Evolutionary conservation across 2,888 invertebrate genomes (phyloP).

Genomic region (Leptinotarsa rubiginosa): DNA sequence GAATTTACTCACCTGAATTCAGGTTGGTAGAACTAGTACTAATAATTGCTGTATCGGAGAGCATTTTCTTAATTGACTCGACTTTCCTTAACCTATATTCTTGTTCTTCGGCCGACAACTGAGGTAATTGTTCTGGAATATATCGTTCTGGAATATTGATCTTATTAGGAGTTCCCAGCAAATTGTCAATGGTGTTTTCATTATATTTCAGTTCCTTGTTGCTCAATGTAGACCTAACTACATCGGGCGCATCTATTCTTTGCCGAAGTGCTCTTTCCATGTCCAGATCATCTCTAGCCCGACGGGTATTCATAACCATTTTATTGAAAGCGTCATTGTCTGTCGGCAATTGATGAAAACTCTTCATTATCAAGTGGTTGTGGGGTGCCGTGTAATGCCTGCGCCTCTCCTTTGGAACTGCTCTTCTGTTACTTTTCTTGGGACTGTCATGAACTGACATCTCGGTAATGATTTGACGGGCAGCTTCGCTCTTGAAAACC

Average conservation of each 20-base stretch:
- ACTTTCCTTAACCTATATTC: conserved; percentile 87
- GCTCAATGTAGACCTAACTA: conserved; percentile 84
- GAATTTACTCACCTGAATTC: conserved; percentile 45
- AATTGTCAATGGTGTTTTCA: conserved; percentile 86
- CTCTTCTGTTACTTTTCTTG: conserved; percentile 69
- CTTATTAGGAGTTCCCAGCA: conserved; percentile 89
- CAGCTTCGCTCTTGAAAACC: conserved; percentile 88
- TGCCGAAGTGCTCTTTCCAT: conserved; percentile 87
- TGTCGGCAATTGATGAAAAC: conserved; percentile 59
- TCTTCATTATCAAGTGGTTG: conserved; percentile 63
- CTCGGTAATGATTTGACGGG: conserved; percentile 87
- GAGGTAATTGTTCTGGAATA: conserved; percentile 90
- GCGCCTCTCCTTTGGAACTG: conserved; percentile 84
- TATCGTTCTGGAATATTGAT: conserved; percentile 93
- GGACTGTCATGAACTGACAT: conserved; percentile 69
- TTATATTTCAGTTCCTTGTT: conserved; percentile 76
- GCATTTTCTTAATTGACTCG: conserved; percentile 91
- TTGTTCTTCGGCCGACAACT: conserved; percentile 86
- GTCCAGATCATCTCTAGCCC: conserved; percentile 86
- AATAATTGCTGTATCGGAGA: conserved; percentile 77
- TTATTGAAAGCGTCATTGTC: conserved; percentile 59
- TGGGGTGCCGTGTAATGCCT: conserved; percentile 90
- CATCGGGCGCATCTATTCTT: conserved; percentile 84
- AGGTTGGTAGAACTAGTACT: conserved; percentile 61
- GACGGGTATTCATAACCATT: conserved; percentile 63